phyloP scores from a whole-genome alignment of 2,888 invertebrate genomes.

The Formica aserva region DNA sequence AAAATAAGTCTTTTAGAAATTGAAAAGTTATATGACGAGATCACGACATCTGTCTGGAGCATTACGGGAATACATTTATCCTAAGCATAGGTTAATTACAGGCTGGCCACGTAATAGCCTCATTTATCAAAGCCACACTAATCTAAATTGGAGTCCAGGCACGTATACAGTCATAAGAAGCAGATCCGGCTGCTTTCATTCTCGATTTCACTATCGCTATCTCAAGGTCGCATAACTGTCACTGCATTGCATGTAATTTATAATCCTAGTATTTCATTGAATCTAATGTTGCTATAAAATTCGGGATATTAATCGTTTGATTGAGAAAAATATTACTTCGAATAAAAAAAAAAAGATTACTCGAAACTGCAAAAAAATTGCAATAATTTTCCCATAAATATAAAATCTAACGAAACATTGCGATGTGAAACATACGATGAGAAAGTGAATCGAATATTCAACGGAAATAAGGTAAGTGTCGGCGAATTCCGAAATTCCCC shows the following conservation, averaged over 20 bases:
- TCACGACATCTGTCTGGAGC: conserved; percentile 56
- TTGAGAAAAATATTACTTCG: background rate
- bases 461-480: background rate
- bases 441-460: background rate
- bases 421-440: background rate
- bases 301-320: background rate
- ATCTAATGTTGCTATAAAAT: background rate
- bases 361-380: background rate
- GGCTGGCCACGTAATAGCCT: conserved; percentile 56
- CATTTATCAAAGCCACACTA: conserved; percentile 66
- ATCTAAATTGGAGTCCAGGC: conserved; percentile 39
- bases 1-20: background rate
- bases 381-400: background rate
- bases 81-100: conserved; percentile 59
- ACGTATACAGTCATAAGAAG: background rate
- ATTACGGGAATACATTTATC: conserved; percentile 57
- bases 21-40: conserved; percentile 6
- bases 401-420: background rate
- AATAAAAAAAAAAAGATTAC: background rate
- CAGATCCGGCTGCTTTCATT: conserved; percentile 19
- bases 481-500: conserved; percentile 27
- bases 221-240: background rate
- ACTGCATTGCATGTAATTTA: background rate
- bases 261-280: background rate
- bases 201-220: background rate